phyloP scores from a whole-genome alignment of 1,140 invertebrate genomes.

The Drosophila kurseongensis region DNA sequence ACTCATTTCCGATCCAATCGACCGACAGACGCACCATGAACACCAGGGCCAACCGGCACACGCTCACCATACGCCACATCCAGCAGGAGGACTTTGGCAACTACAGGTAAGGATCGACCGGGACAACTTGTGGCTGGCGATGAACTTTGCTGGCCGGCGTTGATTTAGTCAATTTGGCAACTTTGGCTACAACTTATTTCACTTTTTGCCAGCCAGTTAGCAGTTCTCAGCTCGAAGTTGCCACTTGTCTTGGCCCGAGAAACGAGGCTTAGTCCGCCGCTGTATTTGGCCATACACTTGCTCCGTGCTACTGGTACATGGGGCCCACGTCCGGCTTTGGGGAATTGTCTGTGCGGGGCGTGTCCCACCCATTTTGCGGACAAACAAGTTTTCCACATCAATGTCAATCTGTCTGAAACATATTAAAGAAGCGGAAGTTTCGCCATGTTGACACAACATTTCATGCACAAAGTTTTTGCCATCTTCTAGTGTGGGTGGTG shows the following conservation, averaged over 20 bases:
- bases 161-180: conserved; percentile 77
- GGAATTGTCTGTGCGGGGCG: conserved; percentile 40
- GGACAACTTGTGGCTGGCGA: conserved; percentile 52
- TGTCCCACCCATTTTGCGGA: conserved; percentile 64
- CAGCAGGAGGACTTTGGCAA: conserved; percentile 89
- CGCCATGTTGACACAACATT: conserved; percentile 81
- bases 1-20: conserved; percentile 88
- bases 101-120: conserved; percentile 86
- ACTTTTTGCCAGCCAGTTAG: conserved; percentile 65
- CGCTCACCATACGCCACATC: conserved; percentile 87
- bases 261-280: conserved; percentile 21
- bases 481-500: conserved; percentile 11
- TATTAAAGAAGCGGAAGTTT: conserved; percentile 82
- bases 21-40: conserved; percentile 88
- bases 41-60: conserved; percentile 87
- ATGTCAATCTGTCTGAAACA: conserved; percentile 84
- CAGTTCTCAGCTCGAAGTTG: conserved; percentile 36
- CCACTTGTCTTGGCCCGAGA: conserved; percentile 25
- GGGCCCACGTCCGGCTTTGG: conserved; percentile 33
- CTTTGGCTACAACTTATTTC: conserved; percentile 68
- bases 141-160: conserved; percentile 58
- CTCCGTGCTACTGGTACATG: conserved; percentile 8
- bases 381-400: conserved; percentile 83
- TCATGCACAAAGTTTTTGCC: conserved; percentile 73
- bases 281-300: conserved; percentile 37